phyloP scores from a whole-genome alignment of 2,797 vertebrate species.

The Aulostomus chinensis region DNA sequence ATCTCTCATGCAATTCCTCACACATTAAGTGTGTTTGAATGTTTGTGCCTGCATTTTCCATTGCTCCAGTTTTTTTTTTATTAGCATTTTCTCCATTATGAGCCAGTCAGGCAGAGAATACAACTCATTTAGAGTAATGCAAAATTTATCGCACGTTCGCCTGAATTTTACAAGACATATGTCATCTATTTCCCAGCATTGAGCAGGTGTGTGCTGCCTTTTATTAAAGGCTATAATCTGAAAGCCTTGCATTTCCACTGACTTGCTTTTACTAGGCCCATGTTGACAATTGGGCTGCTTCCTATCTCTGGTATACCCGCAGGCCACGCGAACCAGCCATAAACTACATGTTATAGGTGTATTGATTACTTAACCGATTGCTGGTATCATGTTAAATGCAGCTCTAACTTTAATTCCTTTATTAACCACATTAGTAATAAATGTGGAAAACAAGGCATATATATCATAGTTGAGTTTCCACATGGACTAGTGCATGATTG shows the following conservation, averaged over 20 bases:
- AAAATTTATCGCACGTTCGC: constrained; percentile 67
- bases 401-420: constrained; percentile 53
- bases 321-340: constrained; percentile 47
- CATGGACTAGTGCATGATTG: background rate
- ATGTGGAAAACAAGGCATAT: constrained; percentile 17
- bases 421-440: constrained; percentile 54
- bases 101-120: constrained; percentile 62
- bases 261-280: constrained; percentile 59
- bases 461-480: constrained; percentile 1
- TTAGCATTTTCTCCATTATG: constrained; percentile 55
- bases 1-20: constrained; percentile 37
- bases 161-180: constrained; percentile 68
- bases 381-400: constrained; percentile 62
- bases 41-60: constrained; percentile 18
- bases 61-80: constrained; percentile 27
- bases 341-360: constrained; percentile 64
- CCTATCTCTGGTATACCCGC: constrained; percentile 47
- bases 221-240: constrained; percentile 53
- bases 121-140: constrained; percentile 65
- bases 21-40: constrained; percentile 26
- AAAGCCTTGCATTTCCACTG: constrained; percentile 58
- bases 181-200: constrained; percentile 46
- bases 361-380: constrained; percentile 74
- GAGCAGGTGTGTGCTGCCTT: constrained; percentile 30
- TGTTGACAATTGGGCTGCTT: constrained; percentile 48